phyloP scores from a whole-genome alignment of 2,113 vertebrate genomes.

The Poicephalus gulielmi region DNA sequence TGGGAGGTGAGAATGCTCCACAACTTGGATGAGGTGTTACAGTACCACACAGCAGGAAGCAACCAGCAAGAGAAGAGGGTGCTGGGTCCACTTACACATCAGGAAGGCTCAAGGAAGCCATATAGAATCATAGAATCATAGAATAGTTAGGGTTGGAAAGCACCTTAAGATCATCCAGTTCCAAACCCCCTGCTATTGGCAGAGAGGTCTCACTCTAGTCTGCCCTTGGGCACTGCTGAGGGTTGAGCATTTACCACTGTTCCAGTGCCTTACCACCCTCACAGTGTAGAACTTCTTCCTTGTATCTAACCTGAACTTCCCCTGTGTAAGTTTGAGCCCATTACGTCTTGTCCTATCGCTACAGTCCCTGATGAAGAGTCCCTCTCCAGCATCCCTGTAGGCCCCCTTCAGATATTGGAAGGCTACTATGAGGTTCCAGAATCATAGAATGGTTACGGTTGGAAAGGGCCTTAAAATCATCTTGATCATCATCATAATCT shows the following conservation, averaged over 20 bases:
- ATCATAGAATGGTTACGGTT: neutral
- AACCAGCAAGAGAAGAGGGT: neutral
- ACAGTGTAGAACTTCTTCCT: neutral
- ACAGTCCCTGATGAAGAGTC: neutral
- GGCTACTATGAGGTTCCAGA: neutral
- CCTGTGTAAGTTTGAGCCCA: neutral
- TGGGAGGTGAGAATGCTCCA: neutral
- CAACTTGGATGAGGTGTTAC: fast-evolving
- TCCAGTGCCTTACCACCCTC: neutral
- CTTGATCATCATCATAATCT: neutral
- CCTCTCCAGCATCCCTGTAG: neutral
- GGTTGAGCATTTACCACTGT: neutral
- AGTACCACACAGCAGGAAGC: neutral
- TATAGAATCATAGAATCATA: neutral
- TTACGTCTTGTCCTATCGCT: neutral
- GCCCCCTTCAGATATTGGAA: neutral
- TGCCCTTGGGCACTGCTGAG: neutral
- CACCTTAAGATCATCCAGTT: neutral
- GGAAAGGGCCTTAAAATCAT: neutral
- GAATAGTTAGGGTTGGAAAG: neutral
- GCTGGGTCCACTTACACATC: neutral
- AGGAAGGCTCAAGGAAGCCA: neutral
- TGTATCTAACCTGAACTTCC: neutral
- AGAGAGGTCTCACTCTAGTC: neutral
- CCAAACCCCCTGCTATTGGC: neutral